Conservation (phyloP, 2,888 invertebrate species). For the Macrophya alboannulata region DNA sequence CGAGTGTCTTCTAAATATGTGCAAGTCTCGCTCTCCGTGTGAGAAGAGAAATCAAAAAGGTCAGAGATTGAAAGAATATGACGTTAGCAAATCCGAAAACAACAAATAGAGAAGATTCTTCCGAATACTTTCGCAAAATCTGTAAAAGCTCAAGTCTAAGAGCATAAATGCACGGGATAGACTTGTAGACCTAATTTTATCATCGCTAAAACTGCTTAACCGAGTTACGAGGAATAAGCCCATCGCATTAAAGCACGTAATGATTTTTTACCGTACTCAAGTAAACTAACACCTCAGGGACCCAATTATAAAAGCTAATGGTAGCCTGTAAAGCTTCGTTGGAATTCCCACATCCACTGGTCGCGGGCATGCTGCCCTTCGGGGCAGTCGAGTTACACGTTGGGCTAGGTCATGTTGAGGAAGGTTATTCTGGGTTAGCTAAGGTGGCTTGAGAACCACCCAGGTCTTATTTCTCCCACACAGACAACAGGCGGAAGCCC, state of each 20-base stretch:
- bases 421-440: neutral
- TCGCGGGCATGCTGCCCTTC: neutral
- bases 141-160: slow-evolving; percentile 54
- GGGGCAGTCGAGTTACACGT: slow-evolving; percentile 35
- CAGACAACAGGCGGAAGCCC: slow-evolving; percentile 6
- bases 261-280: slow-evolving; percentile 30
- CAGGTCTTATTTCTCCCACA: slow-evolving; percentile 9
- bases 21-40: neutral
- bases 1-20: neutral
- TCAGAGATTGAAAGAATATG: neutral
- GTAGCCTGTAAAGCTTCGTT: neutral
- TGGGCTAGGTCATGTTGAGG: slow-evolving; percentile 44
- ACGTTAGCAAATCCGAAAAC: neutral
- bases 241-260: slow-evolving; percentile 8
- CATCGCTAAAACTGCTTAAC: neutral
- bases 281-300: slow-evolving; percentile 24
- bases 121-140: slow-evolving; percentile 12
- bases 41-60: neutral
- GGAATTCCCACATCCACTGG: slow-evolving; percentile 1
- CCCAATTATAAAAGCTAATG: slow-evolving; percentile 32
- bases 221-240: slow-evolving; percentile 50
- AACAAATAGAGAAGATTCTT: neutral
- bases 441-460: neutral
- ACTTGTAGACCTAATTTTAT: neutral
- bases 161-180: slow-evolving; percentile 59